Percentiles rank a stretch among this genome's conserved stretches.
These are phyloP conservation scores for Tanypteryx hageni DNA, from an alignment of 2,888 invertebrate species.

Conservation along the genomic window DNA sequence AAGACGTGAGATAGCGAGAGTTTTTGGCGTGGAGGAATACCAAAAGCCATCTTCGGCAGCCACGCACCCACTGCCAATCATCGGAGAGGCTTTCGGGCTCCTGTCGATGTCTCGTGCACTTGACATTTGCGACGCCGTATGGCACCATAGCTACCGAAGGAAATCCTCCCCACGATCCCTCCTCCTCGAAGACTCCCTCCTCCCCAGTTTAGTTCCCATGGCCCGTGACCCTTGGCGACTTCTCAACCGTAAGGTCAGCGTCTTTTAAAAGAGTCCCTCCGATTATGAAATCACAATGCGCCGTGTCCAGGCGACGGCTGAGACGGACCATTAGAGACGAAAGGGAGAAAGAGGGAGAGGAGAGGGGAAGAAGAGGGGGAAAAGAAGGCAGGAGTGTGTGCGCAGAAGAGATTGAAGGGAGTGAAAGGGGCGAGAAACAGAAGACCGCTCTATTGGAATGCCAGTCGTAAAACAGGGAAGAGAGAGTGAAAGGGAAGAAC, in stretches of 20 bases:
- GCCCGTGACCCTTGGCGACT: background rate
- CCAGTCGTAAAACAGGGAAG: background rate
- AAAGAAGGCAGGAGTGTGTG: background rate
- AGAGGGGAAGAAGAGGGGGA: background rate
- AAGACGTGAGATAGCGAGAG: background rate
- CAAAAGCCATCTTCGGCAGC: background rate
- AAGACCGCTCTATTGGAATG: conserved; percentile 18
- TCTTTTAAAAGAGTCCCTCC: background rate
- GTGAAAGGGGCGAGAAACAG: background rate
- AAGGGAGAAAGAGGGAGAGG: background rate
- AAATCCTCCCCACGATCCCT: no score
- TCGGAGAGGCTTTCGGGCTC: background rate
- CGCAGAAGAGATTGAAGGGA: background rate
- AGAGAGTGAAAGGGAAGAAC: background rate
- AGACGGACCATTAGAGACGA: conserved; percentile 19
- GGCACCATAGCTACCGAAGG: conserved; percentile 9
- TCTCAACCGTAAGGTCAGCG: background rate
- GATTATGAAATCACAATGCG: conserved; percentile 41
- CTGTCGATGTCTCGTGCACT: background rate
- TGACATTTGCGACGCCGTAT: background rate
- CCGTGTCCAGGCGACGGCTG: background rate
- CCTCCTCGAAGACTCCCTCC: background rate
- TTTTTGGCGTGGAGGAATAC: background rate
- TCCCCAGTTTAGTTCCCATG: background rate
- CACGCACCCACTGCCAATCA: conserved; percentile 33